Evolutionary conservation across 2,888 invertebrate species (phyloP), one percentile per base, ranked within the genome.

Genomic region (Exephanes ischioxanthus): DNA sequence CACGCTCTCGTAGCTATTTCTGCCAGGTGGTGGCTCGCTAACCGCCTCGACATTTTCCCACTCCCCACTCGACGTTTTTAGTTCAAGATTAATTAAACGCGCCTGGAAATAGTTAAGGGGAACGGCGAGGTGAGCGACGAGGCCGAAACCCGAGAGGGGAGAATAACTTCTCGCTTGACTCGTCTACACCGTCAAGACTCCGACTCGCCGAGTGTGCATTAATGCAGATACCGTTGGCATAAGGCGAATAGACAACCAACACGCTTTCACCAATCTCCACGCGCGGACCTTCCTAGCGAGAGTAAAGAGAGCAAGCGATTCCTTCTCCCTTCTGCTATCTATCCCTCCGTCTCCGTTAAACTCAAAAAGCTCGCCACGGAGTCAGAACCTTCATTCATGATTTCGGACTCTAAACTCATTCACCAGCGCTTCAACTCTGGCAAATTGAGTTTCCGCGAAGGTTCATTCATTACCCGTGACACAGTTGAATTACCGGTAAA

Each of bases 51-150:
- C 90, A 90, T 91, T 90, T 92, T 90, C 88, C 45, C 45, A 45
- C 45, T 45, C 45, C 88, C 76, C 87, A 66, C 89, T 88, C 89
- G 89, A 91, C 92, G 89, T 92, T 92, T 92, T 93, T 89, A 90
- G 90, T 91, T 90, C 90, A 91, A 93, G 93, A 93, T 93, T 92
- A 93, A 93, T 93, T 92, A 92, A 92, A 91, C 88, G 88, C 89
- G 90, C 87, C 93, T 92, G 91, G 89, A 93, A 93, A 93, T 93
- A 93, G 93, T 90, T 88, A 66, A 80, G 78, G 72, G 86, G 61
- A 75, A 80, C 61, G 67, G 67, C 48, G 63, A 70, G 81, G 72
- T 58, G 80, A 77, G 80, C n/a, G 80, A 80, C 33, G 16, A 16
- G 33, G 63, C 41, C 53, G 41, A 16, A 48, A 22, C 22, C 48